Conservation (phyloP, 2,888 invertebrate genomes). For the Latrodectus elegans region DNA sequence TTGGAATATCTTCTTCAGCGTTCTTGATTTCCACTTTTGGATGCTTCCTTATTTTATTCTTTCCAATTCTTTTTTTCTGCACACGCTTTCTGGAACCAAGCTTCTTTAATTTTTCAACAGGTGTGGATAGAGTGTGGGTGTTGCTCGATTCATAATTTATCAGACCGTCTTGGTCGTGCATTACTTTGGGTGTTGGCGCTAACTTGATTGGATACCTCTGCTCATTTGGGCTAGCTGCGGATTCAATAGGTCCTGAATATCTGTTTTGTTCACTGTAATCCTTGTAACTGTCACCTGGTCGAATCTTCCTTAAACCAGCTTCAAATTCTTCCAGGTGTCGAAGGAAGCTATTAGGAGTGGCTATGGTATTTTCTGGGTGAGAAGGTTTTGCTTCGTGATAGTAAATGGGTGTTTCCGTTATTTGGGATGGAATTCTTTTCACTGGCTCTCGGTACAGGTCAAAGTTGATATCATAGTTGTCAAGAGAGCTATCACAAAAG, state of each 20-base stretch:
- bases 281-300: neutral
- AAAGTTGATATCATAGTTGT: slow-evolving; percentile 59
- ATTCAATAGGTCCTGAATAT: slow-evolving; percentile 6
- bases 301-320: slow-evolving; percentile 9
- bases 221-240: slow-evolving; percentile 28
- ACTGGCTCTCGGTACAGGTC: slow-evolving; percentile 60
- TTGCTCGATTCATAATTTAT: slow-evolving; percentile 58
- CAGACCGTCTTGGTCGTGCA: slow-evolving; percentile 19
- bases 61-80: slow-evolving; percentile 29
- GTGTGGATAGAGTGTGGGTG: slow-evolving; percentile 41
- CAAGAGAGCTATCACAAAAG: slow-evolving; percentile 46
- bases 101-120: neutral
- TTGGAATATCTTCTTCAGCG: slow-evolving; percentile 40
- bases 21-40: neutral
- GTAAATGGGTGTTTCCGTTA: neutral
- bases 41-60: slow-evolving; percentile 33
- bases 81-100: neutral
- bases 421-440: no score
- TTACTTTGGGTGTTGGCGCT: slow-evolving; percentile 46
- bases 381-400: neutral
- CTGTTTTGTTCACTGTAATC: neutral
- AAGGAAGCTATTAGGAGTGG: slow-evolving; percentile 52
- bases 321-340: slow-evolving; percentile 53
- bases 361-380: neutral
- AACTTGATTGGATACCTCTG: slow-evolving; percentile 52